These are phyloP conservation scores for Candidula unifasciata DNA, from an alignment of 2,888 invertebrate genomes.

Conservation along the genomic window DNA sequence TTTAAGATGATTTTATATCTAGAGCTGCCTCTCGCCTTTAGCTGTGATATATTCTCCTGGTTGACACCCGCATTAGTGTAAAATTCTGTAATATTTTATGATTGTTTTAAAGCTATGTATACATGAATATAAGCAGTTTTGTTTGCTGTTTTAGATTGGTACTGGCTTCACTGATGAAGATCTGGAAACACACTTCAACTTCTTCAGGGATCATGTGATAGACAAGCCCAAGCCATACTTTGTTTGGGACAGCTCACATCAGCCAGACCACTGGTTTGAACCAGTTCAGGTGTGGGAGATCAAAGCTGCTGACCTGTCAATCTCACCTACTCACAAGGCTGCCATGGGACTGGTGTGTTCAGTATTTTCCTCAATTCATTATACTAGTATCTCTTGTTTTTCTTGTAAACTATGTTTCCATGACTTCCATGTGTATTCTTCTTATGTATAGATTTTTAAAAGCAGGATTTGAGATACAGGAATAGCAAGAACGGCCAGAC, in stretches of 20 bases:
- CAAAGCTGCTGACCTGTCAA: conserved; percentile 96
- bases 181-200: conserved; percentile 86
- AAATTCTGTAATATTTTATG: too few relatives aligned
- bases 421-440: background rate
- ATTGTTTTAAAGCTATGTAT: background rate
- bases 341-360: conserved; percentile 84
- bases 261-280: conserved; percentile 79
- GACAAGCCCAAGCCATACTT: conserved; percentile 83
- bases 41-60: too few relatives aligned
- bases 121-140: background rate
- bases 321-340: conserved; percentile 95
- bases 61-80: too few relatives aligned
- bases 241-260: conserved; percentile 84
- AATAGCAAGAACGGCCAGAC: too few relatives aligned
- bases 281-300: conserved; percentile 95
- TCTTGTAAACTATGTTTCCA: background rate
- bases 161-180: conserved; percentile 96
- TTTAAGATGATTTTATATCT: too few relatives aligned
- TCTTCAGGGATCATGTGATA: conserved; percentile 87
- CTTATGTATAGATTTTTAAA: too few relatives aligned
- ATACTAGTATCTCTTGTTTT: background rate
- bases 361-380: too few relatives aligned
- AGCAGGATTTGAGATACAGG: too few relatives aligned
- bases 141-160: conserved; percentile 83
- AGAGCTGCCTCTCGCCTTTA: too few relatives aligned